phyloP scores from a whole-genome alignment of 2,888 invertebrate species.

The Synergus gifuensis region DNA sequence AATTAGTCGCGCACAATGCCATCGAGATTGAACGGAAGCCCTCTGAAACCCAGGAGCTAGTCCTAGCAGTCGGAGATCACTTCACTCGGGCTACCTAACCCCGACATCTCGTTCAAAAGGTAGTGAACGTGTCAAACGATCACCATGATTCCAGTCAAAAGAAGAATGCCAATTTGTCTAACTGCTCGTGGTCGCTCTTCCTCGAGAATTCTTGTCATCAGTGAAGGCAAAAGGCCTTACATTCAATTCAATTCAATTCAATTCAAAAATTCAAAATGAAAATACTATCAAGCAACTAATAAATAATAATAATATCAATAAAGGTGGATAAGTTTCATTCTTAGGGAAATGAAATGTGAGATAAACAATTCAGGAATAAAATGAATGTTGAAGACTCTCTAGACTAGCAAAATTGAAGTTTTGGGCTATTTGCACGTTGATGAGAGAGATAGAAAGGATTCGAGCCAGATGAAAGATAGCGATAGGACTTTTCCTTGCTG shows the following conservation, averaged over 20 bases:
- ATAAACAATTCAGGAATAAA: neutral
- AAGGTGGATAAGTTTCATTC: neutral
- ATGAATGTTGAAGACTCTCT: neutral
- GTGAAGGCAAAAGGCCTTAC: too few relatives aligned
- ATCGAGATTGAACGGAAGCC: slow-evolving; percentile 62
- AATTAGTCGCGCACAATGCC: slow-evolving; percentile 77
- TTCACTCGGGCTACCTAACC: slow-evolving; percentile 66
- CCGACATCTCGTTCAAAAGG: slow-evolving; percentile 66
- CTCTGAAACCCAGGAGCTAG: slow-evolving; percentile 57
- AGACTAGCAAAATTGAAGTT: neutral
- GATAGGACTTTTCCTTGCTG: slow-evolving; percentile 43
- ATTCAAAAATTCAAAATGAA: neutral
- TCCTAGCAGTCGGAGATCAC: slow-evolving; percentile 69
- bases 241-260: neutral
- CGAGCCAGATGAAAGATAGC: neutral
- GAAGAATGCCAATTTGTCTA: slow-evolving; percentile 73
- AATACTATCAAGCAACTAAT: too few relatives aligned
- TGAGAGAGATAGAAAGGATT: slow-evolving; percentile 15
- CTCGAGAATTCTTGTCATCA: neutral
- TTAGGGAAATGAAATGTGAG: neutral
- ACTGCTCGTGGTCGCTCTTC: slow-evolving; percentile 50
- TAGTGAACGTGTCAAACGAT: slow-evolving; percentile 68
- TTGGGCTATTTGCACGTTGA: slow-evolving; percentile 26
- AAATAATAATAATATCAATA: neutral
- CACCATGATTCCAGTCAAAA: slow-evolving; percentile 61